These are phyloP conservation scores for Campodea augens DNA, from an alignment of 1,140 invertebrate genomes.

Conservation along the genomic window DNA sequence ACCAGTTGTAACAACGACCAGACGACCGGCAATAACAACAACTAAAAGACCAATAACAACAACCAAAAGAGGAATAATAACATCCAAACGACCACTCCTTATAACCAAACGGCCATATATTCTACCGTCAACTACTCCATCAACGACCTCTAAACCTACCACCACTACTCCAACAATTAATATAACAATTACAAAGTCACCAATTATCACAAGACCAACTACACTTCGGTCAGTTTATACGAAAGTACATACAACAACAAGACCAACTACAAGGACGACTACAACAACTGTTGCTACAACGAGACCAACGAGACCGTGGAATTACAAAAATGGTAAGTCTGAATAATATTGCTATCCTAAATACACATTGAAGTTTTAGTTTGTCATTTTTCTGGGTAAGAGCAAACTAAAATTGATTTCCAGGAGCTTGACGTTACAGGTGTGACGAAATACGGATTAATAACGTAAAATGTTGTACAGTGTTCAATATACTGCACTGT, in stretches of 20 bases:
- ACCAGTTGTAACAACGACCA: conserved; percentile 4
- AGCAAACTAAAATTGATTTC: too few relatives aligned
- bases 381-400: too few relatives aligned
- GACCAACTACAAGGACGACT: conserved; percentile 3
- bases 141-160: neutral
- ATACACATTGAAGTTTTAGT: too few relatives aligned
- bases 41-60: conserved; percentile 9
- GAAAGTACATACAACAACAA: too few relatives aligned
- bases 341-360: neutral
- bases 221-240: too few relatives aligned
- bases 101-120: conserved; percentile 16
- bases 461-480: too few relatives aligned
- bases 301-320: conserved; percentile 14
- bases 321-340: conserved; percentile 43
- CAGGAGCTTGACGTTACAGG: too few relatives aligned
- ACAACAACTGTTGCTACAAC: conserved; percentile 6
- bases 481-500: too few relatives aligned
- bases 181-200: too few relatives aligned
- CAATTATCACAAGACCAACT: too few relatives aligned
- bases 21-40: neutral
- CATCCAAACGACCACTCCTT: conserved; percentile 18
- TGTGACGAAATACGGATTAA: too few relatives aligned
- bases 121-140: conserved; percentile 7
- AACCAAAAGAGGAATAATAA: conserved; percentile 13
- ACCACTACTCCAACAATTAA: conserved; percentile 16